Base-by-base conservation (phyloP, 2,113 vertebrate genomes). In the Psettodes erumei region DNA sequence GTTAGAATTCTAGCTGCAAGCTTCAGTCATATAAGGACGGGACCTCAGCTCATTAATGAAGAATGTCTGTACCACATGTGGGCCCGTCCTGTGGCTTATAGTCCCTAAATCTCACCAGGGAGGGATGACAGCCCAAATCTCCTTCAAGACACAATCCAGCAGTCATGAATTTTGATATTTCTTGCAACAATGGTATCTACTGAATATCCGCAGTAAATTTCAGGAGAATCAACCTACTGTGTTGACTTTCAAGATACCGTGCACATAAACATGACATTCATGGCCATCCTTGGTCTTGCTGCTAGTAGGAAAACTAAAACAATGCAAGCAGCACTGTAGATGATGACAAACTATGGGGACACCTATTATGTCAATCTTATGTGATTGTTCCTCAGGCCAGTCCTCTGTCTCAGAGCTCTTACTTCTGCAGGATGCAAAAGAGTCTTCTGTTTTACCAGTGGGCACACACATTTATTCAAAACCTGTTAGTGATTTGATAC, bases 41-140 rank as follows among this genome's bases (percentile, higher is more conserved):
- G 78, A 43, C 33, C 21, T 25, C 61, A 69, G 62, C 78, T 60
- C 66, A 67, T 85, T 73, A 64, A 83, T 88, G 58, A 89, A 79
- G 64, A 85, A 84, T 83, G 76, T 78, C 47, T 72, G 42, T 85
- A 67, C 71, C 91, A 91, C 54, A 85, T 88, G 88, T 77, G 69
- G 33, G 6, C 19, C 68, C 61, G 79, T 70, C 51, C 40, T 53
- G 65, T 61, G 16, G 51, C 79, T 76, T 75, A 70, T 72, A 28
- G 72, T 72, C 82, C 78, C 27, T 90, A 87, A 90, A 88, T 91
- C 79, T 87, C 77, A 69, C 30, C n/a, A 6, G 47, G 51, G 47
- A 74, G 40, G 58, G 69, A 83, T 73, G 87, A 85, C 75, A 77
- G 74, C 28, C 71, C 38, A 79, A 48, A 51, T 38, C 54, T 45